A percentile compares a stretch with the other conserved stretches of the same genome.
These are phyloP conservation scores for Arctocebus calabarensis DNA, from an alignment of 2,797 vertebrate genomes.

Conservation along the genomic window DNA sequence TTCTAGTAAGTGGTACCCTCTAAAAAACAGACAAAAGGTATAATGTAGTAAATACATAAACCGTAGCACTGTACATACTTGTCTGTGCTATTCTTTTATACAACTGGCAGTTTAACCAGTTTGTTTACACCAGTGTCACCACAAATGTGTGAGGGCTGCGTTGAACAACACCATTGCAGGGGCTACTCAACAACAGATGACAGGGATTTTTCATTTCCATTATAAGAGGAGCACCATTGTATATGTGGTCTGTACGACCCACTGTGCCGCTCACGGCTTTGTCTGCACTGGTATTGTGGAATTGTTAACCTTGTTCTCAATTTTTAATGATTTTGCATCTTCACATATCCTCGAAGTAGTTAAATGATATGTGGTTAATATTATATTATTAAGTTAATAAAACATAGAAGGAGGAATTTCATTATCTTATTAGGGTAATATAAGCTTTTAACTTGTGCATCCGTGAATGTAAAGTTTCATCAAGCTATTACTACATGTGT, in stretches of 20 bases:
- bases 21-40: background rate
- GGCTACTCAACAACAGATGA: background rate
- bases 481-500: background rate
- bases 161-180: background rate
- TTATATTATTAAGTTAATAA: background rate
- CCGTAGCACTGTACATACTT: background rate
- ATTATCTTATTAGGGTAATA: background rate
- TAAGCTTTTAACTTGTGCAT: background rate
- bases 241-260: background rate
- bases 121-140: background rate
- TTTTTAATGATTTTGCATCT: background rate
- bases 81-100: background rate
- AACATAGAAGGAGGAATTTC: background rate
- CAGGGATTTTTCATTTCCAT: background rate
- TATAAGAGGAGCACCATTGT: background rate
- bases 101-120: background rate
- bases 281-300: background rate
- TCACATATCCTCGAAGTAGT: background rate
- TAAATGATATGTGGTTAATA: background rate
- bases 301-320: background rate
- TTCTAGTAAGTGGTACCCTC: background rate
- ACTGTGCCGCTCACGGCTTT: background rate
- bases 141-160: background rate
- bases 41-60: background rate
- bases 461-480: background rate